Conservation (phyloP, 2,888 invertebrate species). For the Choristoneura rosaceana region DNA sequence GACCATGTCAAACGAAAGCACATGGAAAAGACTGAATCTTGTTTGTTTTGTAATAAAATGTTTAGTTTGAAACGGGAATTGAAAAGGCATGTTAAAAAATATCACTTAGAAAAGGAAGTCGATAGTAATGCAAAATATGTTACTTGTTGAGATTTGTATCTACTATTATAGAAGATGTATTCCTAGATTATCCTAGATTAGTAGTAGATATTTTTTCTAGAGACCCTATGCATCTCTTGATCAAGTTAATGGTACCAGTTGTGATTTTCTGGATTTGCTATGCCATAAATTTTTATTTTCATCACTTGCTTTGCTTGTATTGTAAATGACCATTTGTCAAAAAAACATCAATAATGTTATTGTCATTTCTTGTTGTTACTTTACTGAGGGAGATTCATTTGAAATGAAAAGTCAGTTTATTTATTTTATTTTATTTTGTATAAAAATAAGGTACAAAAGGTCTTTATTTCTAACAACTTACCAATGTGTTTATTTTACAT, state of each 20-base stretch:
- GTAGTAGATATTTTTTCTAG: too few relatives aligned
- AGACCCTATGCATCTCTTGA: too few relatives aligned
- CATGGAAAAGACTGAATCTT: constrained; percentile 57
- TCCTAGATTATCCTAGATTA: too few relatives aligned
- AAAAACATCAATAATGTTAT: too few relatives aligned
- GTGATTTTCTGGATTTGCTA: too few relatives aligned
- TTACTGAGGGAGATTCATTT: not conserved
- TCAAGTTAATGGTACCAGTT: too few relatives aligned
- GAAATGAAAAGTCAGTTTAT: constrained; percentile 3
- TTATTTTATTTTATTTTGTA: constrained; percentile 38
- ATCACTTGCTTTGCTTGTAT: too few relatives aligned
- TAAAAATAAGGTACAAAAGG: constrained; percentile 77
- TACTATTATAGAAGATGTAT: too few relatives aligned
- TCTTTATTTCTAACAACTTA: constrained; percentile 54
- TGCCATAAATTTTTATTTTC: too few relatives aligned
- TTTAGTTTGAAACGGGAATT: constrained; percentile 67
- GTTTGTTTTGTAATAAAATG: constrained; percentile 64
- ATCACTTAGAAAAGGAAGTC: constrained; percentile 48
- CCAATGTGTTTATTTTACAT: constrained; percentile 39
- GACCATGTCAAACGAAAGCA: constrained; percentile 69
- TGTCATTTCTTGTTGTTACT: too few relatives aligned
- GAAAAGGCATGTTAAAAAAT: constrained; percentile 62
- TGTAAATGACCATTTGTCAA: too few relatives aligned
- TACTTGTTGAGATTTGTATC: too few relatives aligned
- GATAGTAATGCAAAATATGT: constrained; percentile 6